A percentile compares a stretch with the other conserved stretches of the same genome.
phyloP scores from a whole-genome alignment of 1,140 invertebrate genomes.

The Araneus ventricosus region DNA sequence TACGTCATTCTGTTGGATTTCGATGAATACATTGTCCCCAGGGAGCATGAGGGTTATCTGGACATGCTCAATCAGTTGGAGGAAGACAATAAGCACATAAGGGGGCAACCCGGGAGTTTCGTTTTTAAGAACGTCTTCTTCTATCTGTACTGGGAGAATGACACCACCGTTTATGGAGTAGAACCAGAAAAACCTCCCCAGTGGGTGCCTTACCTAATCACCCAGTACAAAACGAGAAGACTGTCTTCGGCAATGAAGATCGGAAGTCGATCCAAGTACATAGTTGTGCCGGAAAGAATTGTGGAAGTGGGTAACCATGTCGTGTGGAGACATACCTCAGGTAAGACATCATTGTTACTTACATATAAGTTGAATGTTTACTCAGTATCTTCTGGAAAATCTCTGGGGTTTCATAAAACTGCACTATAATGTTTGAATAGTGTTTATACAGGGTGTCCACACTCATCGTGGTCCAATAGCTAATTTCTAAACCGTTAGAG shows the following conservation, averaged over 20 bases:
- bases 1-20: constrained; percentile 93
- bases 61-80: constrained; percentile 56
- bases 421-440: no score
- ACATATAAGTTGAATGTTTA: no score
- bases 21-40: constrained; percentile 93
- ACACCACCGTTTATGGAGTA: constrained; percentile 60
- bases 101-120: constrained; percentile 79
- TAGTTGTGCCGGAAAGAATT: constrained; percentile 89
- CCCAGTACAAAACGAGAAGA: constrained; percentile 74
- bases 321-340: constrained; percentile 88
- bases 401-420: no score
- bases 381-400: no score
- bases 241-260: constrained; percentile 43
- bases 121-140: constrained; percentile 95
- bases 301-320: constrained; percentile 85
- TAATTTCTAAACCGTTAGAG: no score
- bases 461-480: no score
- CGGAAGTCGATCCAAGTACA: constrained; percentile 94
- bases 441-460: no score
- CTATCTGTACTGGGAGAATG: constrained; percentile 86
- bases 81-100: constrained; percentile 49
- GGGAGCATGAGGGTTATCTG: constrained; percentile 56
- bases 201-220: constrained; percentile 63
- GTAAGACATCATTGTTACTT: constrained; percentile 77
- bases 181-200: constrained; percentile 68